These are phyloP conservation scores for Candoia aspera DNA, from an alignment of 2,113 vertebrate genomes.

Conservation along the genomic window DNA sequence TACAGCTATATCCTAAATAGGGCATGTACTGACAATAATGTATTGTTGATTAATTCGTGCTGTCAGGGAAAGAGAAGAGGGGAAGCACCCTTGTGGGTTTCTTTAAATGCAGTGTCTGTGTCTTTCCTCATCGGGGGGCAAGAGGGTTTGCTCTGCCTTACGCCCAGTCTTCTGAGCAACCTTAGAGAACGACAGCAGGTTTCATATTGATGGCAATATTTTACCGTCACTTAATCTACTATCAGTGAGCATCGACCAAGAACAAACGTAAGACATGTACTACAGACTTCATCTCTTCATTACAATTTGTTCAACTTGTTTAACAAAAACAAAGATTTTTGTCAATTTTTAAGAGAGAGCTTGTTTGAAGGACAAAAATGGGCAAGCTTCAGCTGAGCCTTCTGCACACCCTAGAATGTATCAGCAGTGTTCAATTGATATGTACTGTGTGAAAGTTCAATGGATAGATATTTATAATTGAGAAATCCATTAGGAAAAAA, in stretches of 20 bases:
- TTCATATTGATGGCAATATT: neutral
- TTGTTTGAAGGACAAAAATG: neutral
- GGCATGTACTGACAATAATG: too few species aligned
- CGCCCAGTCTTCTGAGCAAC: neutral
- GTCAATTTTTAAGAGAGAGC: neutral
- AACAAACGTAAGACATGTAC: neutral
- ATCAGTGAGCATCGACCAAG: neutral
- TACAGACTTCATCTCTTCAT: neutral
- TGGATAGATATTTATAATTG: neutral
- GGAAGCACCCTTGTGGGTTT: neutral
- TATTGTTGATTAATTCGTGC: too few species aligned
- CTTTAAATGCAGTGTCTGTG: neutral
- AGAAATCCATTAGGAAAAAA: neutral
- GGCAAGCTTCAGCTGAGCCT: neutral
- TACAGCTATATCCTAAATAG: too few species aligned
- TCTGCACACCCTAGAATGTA: neutral
- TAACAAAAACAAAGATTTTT: neutral
- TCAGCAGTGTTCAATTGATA: constrained; percentile 11
- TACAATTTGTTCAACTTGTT: neutral
- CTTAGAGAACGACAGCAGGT: neutral
- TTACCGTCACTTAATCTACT: neutral
- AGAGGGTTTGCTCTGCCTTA: neutral
- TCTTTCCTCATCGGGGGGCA: neutral
- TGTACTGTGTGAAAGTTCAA: neutral
- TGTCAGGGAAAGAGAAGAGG: neutral